Evolutionary conservation across 2,113 vertebrate species (phyloP).

Genomic region (Forbesichthys papilliferus): DNA sequence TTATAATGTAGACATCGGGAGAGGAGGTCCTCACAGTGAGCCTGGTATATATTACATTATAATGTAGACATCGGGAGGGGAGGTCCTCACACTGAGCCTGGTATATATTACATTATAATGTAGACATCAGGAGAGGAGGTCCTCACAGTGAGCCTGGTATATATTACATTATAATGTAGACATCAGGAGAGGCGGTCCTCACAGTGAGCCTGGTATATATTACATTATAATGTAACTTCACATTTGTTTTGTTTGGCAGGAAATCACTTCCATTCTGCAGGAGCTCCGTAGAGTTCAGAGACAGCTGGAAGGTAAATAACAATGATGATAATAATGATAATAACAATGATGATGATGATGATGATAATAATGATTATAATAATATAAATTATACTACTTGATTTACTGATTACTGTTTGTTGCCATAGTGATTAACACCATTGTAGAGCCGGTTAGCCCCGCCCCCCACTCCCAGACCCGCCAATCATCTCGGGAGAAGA

Average conservation of each 20-base stretch:
- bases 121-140: too few species aligned
- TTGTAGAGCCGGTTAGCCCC: constrained; percentile 85
- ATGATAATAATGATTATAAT: background rate
- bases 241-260: constrained; percentile 69
- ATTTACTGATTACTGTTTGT: background rate
- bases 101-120: too few species aligned
- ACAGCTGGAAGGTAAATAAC: constrained; percentile 88
- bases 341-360: background rate
- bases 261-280: constrained; percentile 91
- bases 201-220: too few species aligned
- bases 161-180: too few species aligned
- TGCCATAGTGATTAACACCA: constrained; percentile 88
- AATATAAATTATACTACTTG: background rate
- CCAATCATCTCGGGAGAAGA: constrained; percentile 72
- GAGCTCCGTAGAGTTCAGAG: constrained; percentile 91
- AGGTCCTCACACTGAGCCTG: too few species aligned
- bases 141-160: too few species aligned
- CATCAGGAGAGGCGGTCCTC: too few species aligned
- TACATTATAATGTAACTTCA: too few species aligned
- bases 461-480: constrained; percentile 64
- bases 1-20: too few species aligned
- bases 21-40: too few species aligned
- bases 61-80: too few species aligned
- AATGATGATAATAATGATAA: constrained; percentile 12
- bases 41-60: too few species aligned